Conservation (phyloP, 2,113 vertebrate species). For the Psittacula cyanocephala region DNA sequence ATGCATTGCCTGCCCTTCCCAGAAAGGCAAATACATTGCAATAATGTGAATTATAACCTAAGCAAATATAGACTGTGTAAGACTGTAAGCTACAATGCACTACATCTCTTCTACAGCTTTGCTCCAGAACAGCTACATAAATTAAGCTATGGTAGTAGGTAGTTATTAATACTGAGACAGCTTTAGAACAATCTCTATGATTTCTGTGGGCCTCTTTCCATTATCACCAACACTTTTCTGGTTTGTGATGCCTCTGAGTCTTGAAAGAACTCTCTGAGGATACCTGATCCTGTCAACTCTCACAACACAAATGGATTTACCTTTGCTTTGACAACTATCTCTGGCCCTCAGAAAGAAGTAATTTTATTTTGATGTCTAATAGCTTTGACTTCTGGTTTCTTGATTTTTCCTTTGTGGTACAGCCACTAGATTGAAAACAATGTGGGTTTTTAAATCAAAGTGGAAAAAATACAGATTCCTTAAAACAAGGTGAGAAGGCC, state of each 20-base stretch:
- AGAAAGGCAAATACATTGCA: background rate
- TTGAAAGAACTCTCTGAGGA: background rate
- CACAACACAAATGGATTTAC: slow-evolving; percentile 18
- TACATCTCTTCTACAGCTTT: background rate
- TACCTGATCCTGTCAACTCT: background rate
- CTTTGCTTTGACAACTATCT: background rate
- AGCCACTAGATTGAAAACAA: slow-evolving; percentile 18
- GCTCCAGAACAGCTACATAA: background rate
- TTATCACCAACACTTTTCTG: background rate
- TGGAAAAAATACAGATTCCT: slow-evolving; percentile 3
- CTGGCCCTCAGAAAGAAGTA: background rate
- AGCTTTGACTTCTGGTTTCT: slow-evolving; percentile 35
- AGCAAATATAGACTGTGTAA: background rate
- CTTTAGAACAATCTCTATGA: background rate
- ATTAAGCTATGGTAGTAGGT: background rate
- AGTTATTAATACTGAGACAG: background rate
- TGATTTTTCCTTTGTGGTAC: slow-evolving; percentile 19
- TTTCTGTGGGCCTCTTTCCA: background rate
- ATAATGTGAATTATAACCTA: background rate
- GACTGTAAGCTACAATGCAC: background rate
- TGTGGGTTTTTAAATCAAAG: slow-evolving; percentile 27
- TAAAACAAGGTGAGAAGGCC: background rate
- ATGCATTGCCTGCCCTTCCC: background rate
- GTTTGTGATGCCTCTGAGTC: background rate
- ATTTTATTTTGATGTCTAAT: slow-evolving; percentile 21